Conservation (phyloP, 2,113 vertebrate genomes). For the Nipponia nippon region DNA sequence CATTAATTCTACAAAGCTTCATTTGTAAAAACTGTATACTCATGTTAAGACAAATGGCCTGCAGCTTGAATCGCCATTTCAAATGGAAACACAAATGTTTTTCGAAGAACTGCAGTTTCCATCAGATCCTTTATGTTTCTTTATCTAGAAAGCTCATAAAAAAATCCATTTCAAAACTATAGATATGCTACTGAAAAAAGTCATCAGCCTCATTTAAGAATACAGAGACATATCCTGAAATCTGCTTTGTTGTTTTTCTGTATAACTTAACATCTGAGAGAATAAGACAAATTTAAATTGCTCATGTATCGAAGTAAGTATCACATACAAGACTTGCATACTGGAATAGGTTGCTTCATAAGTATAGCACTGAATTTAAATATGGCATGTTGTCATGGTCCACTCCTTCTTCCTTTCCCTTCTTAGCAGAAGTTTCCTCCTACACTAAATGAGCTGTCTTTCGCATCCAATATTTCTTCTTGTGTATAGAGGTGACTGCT, state of each 20-base stretch:
- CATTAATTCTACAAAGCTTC: conserved; percentile 42
- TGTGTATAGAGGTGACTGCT: no score
- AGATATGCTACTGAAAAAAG: not conserved
- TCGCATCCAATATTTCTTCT: no score
- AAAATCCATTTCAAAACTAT: not conserved
- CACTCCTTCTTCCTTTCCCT: no score
- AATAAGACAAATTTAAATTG: conserved; percentile 8
- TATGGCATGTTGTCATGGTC: not conserved
- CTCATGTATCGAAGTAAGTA: not conserved
- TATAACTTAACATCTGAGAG: not conserved
- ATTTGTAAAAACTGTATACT: not conserved
- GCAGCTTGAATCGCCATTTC: conserved; percentile 40
- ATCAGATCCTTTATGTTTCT: conserved; percentile 7
- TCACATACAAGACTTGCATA: not conserved
- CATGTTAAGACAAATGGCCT: conserved; percentile 40
- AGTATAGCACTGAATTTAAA: not conserved
- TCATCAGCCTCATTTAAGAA: conserved; percentile 9
- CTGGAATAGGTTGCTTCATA: not conserved
- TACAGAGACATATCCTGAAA: not conserved
- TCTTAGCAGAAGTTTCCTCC: no score
- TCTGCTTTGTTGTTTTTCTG: conserved; percentile 17
- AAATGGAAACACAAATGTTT: conserved; percentile 29
- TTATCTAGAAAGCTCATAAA: conserved; percentile 14
- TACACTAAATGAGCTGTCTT: no score
- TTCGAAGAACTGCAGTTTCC: not conserved